phyloP scores from a whole-genome alignment of 2,797 vertebrate species.

The Gadopsis marmoratus region DNA sequence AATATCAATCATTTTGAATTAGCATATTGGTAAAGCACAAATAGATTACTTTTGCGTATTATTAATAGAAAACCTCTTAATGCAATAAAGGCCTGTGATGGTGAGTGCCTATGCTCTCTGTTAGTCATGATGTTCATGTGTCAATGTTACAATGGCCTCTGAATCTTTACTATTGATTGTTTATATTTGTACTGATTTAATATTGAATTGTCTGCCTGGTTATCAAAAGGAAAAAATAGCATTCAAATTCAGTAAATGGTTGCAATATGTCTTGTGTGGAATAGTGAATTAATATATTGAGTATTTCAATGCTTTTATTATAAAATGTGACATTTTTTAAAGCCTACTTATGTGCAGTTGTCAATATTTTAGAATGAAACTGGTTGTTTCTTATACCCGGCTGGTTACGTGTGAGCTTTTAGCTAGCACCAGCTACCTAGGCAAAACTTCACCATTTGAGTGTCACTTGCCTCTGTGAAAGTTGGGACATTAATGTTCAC shows the following conservation, averaged over 20 bases:
- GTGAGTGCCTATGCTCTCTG: constrained; percentile 33
- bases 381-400: no score
- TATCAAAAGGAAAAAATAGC: constrained; percentile 1
- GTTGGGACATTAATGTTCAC: not conserved
- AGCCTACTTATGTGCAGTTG: not conserved
- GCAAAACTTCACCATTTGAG: not conserved
- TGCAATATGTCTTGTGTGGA: not conserved
- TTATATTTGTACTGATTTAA: constrained; percentile 15
- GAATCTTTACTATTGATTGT: constrained; percentile 9
- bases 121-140: constrained; percentile 21
- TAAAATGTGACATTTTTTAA: constrained; percentile 2
- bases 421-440: not conserved
- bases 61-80: constrained; percentile 35
- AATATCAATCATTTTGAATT: constrained; percentile 2
- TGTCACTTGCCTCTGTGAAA: not conserved
- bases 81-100: constrained; percentile 59
- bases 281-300: not conserved
- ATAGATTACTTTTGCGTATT: not conserved
- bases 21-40: constrained; percentile 29
- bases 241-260: not conserved
- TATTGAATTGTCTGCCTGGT: constrained; percentile 21
- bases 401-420: not conserved
- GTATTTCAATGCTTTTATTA: not conserved
- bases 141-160: constrained; percentile 2
- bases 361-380: no score